Conservation (phyloP, 2,113 vertebrate species). For the Anser cygnoides region DNA sequence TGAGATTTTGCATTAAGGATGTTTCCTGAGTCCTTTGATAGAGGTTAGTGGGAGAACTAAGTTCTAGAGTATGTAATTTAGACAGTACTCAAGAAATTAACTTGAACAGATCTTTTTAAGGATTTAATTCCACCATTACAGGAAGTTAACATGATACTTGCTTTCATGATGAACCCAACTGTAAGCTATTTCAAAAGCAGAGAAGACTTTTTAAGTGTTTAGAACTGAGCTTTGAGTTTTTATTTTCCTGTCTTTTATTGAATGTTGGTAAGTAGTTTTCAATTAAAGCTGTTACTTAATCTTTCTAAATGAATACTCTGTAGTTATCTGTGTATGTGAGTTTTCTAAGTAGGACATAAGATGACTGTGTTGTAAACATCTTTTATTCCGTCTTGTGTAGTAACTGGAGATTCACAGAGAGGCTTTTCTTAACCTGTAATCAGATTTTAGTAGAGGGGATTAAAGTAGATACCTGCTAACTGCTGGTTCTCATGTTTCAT, state of each 20-base stretch:
- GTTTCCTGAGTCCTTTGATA: background rate
- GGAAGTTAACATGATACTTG: background rate
- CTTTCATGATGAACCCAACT: background rate
- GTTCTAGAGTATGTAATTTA: background rate
- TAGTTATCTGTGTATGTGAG: background rate
- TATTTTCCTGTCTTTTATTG: background rate
- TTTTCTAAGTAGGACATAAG: background rate
- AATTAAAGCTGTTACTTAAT: background rate
- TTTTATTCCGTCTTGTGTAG: background rate
- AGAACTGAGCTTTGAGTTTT: background rate
- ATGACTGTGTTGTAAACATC: background rate
- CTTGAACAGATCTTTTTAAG: background rate
- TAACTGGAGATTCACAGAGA: background rate
- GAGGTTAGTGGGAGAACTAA: background rate
- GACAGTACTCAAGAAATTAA: background rate
- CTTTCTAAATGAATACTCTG: background rate
- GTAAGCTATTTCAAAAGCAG: background rate
- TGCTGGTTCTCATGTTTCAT: background rate
- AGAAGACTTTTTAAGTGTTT: background rate
- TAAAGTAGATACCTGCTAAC: background rate
- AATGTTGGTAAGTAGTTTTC: background rate
- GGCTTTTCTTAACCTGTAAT: background rate
- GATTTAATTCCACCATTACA: background rate
- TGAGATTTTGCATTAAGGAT: background rate
- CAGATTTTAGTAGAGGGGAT: constrained; percentile 5